These are phyloP conservation scores for Poeciliopsis paucimaculata DNA, from an alignment of 2,797 vertebrate genomes.

Conservation along the genomic window DNA sequence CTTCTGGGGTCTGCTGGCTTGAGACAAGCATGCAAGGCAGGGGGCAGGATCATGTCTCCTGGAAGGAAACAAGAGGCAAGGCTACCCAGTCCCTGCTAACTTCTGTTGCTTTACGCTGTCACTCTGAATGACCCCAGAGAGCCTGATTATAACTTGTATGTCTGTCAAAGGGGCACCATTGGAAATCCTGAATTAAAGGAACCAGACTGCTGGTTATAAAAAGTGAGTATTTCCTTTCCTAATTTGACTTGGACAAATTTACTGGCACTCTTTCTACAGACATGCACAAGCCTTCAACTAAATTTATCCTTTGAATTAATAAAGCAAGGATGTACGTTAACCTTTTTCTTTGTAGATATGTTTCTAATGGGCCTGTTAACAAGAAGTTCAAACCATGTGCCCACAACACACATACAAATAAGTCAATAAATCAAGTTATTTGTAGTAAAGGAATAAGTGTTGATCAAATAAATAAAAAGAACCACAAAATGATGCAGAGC, in stretches of 20 bases:
- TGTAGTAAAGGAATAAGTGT: neutral
- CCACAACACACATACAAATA: neutral
- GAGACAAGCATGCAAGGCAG: conserved; percentile 51
- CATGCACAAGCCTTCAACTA: neutral
- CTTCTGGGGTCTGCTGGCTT: conserved; percentile 54
- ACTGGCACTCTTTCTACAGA: neutral
- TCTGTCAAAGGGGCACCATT: conserved; percentile 59
- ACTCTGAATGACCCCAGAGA: conserved; percentile 55
- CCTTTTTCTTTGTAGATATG: neutral
- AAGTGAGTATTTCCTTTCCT: conserved; percentile 63
- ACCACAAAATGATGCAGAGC: neutral
- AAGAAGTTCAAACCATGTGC: neutral
- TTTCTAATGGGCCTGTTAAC: neutral
- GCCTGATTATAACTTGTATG: conserved; percentile 34
- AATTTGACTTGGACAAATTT: conserved; percentile 69
- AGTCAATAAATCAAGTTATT: neutral
- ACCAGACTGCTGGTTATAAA: conserved; percentile 67
- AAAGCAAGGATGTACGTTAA: neutral
- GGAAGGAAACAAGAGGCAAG: conserved; percentile 60
- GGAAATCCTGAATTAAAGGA: conserved; percentile 50
- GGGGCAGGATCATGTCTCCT: conserved; percentile 41
- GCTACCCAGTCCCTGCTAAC: conserved; percentile 52
- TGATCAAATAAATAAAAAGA: neutral
- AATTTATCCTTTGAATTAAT: neutral
- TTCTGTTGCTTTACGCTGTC: conserved; percentile 61